These are phyloP conservation scores for Ochropleura leucogaster DNA, from an alignment of 2,888 invertebrate species.

Conservation along the genomic window DNA sequence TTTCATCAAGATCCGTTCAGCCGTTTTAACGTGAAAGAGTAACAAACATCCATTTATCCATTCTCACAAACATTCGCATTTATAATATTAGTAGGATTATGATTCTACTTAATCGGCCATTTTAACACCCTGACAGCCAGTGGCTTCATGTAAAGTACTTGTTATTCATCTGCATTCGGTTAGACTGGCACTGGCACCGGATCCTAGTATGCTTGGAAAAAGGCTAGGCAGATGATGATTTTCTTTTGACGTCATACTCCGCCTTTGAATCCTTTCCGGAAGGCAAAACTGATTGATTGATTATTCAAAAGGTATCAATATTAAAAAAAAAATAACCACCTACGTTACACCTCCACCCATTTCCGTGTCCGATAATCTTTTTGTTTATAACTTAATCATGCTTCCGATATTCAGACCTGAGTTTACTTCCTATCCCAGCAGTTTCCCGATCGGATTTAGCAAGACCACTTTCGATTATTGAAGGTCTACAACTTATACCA, in stretches of 20 bases:
- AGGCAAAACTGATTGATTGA: background rate
- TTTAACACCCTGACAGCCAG: background rate
- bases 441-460: constrained; percentile 16
- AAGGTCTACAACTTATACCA: constrained; percentile 43
- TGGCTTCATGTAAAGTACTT: background rate
- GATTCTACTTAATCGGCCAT: too few relatives aligned
- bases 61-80: too few relatives aligned
- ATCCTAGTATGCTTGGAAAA: background rate
- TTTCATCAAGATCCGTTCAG: too few relatives aligned
- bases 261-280: background rate
- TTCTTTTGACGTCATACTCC: background rate
- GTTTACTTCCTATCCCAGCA: constrained; percentile 24
- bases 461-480: constrained; percentile 52
- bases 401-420: constrained; percentile 11
- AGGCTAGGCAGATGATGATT: background rate
- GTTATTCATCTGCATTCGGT: background rate
- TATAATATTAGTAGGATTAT: too few relatives aligned
- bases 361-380: constrained; percentile 6
- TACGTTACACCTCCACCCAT: background rate
- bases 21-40: too few relatives aligned
- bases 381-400: background rate
- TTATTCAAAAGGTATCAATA: background rate
- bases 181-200: background rate
- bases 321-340: background rate
- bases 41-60: too few relatives aligned